Base-by-base conservation (phyloP, 2,797 vertebrate species). In the Apodemus agrarius region DNA sequence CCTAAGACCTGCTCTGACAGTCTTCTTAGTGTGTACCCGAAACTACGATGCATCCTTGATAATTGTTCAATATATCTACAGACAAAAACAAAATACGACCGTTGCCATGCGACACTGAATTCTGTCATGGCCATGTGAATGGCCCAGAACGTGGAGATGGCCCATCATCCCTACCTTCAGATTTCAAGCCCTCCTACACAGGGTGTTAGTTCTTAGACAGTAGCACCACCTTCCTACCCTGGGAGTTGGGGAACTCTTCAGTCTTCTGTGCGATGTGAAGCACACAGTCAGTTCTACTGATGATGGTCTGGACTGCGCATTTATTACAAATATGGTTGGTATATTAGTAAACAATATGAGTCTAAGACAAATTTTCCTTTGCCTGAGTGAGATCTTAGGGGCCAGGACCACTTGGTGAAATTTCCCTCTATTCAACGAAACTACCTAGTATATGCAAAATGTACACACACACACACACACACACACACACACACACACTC, bases 301-400 rank as follows among this genome's bases (percentile, higher is more conserved):
- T 0, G 3, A 1, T 37, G 34, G 11, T 81, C 57, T 81, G 75
- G 7, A 81, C 90, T 96, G 67, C 22, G 19, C 13, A 72, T 49
- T 9, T 82, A 54, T 91, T 95, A 52, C 65, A 89, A 90, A 61
- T 19, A 57, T 87, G 29, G 67, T n/a, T 93, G 43, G 43, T 83
- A 43, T 22, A n/a, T 84, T 90, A 67, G 46, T 46, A 92, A 96
- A 85, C 26, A 89, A 52, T 6, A 63, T 14, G 72, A 83, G 49
- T 12, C 24, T 40, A n/a, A 43, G 17, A 67, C 63, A 69, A 46
- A 26, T 24, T 90, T 37, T 14, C 13, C 57, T 78, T 31, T n/a
- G 29, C 8, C 43, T 89, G 4, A 52, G 31, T 6, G 37, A 89
- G n/a, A 72, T 34, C 74, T 89, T 17, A 29, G 19, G 26, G 46